phyloP scores from a whole-genome alignment of 2,113 vertebrate genomes.

The Dasyornis broadbenti region DNA sequence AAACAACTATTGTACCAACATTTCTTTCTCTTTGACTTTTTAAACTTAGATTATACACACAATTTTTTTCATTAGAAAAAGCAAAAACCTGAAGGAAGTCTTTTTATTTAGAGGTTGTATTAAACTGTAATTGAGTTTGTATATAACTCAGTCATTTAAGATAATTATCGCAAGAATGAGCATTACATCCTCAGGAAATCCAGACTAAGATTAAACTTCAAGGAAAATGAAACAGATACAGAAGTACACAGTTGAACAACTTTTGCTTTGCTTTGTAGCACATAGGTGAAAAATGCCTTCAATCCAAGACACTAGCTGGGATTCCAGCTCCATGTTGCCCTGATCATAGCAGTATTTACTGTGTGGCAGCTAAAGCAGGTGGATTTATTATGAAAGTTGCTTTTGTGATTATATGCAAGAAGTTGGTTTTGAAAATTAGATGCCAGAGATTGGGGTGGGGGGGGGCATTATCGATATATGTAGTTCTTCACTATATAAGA shows the following conservation, averaged over 20 bases:
- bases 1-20: background rate
- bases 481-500: background rate
- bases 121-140: background rate
- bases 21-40: background rate
- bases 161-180: background rate
- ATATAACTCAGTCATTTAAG: background rate
- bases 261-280: background rate
- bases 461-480: background rate
- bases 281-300: background rate
- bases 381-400: background rate
- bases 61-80: background rate
- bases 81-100: background rate
- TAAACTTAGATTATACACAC: accelerated
- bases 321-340: background rate
- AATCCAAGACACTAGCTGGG: background rate
- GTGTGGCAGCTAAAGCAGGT: background rate
- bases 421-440: background rate
- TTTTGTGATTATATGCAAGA: background rate
- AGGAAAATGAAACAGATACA: background rate
- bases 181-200: background rate
- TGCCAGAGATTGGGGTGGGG: background rate
- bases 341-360: background rate
- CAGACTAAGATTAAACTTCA: background rate
- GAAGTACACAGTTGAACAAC: background rate
- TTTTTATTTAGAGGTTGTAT: background rate